Evolutionary conservation across 2,113 vertebrate genomes (phyloP), one percentile per base, ranked within the genome.

Genomic region (Rhombomys opimus): DNA sequence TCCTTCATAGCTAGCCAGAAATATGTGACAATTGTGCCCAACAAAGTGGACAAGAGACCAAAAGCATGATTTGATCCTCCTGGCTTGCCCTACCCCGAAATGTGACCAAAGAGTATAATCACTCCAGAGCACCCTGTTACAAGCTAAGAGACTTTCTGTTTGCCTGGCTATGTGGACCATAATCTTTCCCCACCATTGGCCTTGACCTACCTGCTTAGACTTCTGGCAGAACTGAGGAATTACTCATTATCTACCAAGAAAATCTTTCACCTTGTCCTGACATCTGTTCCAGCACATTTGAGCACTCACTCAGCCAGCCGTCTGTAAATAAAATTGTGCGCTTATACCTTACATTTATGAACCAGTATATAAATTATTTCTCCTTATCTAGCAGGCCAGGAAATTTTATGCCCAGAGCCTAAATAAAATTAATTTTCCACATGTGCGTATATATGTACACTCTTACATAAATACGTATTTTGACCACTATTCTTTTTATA

Each of bases 391-490:
- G 77, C 59, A 54, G 15, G 89, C 41, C 30, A 92, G 46, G 35
- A 68, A 78, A 85, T 92, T 61, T 85, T 67, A 95, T 84, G 41
- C 41, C 92, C 41, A 84, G 32, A 95, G 86, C 25, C 72, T 80
- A 59, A 38, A 84, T 87, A 84, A 93, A 91, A 77, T 75, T 86
- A 91, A 97, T 84, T 23, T 57, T 27, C 59, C 82, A 89, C 4
- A 70, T 94, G 54, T 75, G 65, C 1, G 85, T 11, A n/a, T 87
- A 32, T 81, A 3, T 9, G 14, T 67, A 54, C 12, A 76, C 25
- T 35, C 10, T 22, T 65, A 27, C 17, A 30, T 68, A 63, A 70
- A 32, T 65, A 65, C 38, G 12, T 27, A 38, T 52, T 88, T 90
- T 32, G 86, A 25, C 2, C 46, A 82, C 8, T 81, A 23, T 72